Evolutionary conservation across 2,888 invertebrate species (phyloP).

Genomic region (Actias luna): DNA sequence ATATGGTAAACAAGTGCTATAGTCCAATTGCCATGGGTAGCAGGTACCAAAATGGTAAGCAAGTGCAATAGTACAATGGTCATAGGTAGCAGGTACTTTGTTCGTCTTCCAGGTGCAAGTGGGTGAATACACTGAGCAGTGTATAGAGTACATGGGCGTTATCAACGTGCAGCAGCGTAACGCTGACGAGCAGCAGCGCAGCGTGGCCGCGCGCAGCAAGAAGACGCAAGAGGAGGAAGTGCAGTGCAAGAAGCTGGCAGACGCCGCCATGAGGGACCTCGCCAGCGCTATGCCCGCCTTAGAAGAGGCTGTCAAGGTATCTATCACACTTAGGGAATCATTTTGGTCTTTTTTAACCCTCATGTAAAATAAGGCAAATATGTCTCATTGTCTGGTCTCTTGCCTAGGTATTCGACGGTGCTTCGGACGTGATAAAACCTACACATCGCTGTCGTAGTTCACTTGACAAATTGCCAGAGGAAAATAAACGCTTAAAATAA

Average conservation of each 20-base stretch:
- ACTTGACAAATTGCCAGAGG: no score
- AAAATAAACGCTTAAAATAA: no score
- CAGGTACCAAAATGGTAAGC: no score
- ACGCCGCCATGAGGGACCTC: slow-evolving; percentile 90
- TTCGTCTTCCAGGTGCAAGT: slow-evolving; percentile 79
- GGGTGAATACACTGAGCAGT: slow-evolving; percentile 89
- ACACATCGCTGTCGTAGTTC: no score
- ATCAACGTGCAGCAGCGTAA: slow-evolving; percentile 91
- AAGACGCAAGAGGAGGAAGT: slow-evolving; percentile 91
- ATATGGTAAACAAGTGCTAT: no score
- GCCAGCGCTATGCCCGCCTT: slow-evolving; percentile 93
- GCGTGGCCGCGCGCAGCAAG: slow-evolving; percentile 83
- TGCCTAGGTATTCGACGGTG: no score
- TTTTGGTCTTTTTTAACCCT: not conserved
- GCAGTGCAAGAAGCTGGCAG: slow-evolving; percentile 90
- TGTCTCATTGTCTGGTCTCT: no score
- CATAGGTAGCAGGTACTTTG: not conserved
- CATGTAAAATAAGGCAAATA: no score
- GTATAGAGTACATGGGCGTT: slow-evolving; percentile 91
- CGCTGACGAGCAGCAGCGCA: slow-evolving; percentile 91
- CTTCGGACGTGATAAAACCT: no score
- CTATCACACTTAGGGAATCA: no score
- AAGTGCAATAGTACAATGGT: no score
- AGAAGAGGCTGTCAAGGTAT: slow-evolving; percentile 87
- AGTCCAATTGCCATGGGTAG: no score